phyloP scores from a whole-genome alignment of 2,113 vertebrate genomes.

The Corythornis madagascariensis region DNA sequence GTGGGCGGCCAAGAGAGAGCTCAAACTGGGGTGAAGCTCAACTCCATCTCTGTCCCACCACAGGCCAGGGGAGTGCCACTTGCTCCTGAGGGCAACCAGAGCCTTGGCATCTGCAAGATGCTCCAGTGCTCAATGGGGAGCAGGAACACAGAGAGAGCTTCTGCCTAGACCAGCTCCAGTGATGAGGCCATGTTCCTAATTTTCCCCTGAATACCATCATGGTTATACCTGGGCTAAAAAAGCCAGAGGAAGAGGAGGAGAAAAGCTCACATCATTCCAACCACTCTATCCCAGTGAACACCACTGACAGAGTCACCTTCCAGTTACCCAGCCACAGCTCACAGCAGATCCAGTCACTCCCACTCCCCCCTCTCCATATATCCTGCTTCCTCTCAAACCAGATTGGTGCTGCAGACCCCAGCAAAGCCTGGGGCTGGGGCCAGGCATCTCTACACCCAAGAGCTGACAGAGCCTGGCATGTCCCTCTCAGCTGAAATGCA shows the following conservation, averaged over 20 bases:
- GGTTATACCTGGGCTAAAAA: background rate
- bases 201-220: background rate
- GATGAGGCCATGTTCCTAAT: rapidly evolving
- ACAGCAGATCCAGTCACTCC: background rate
- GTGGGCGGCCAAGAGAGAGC: background rate
- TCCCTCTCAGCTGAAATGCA: background rate
- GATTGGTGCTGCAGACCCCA: background rate
- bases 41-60: background rate
- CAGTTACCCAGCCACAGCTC: background rate
- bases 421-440: background rate
- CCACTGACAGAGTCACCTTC: background rate
- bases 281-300: background rate
- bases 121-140: background rate
- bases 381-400: background rate
- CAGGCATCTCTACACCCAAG: rapidly evolving
- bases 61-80: background rate
- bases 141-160: rapidly evolving
- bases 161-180: background rate
- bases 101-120: background rate
- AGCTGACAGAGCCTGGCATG: background rate
- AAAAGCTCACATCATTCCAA: background rate
- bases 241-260: background rate
- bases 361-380: rapidly evolving
- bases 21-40: rapidly evolving
- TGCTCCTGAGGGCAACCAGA: background rate